Base-by-base conservation (phyloP, 2,888 invertebrate genomes). In the Fabriciana adippe region DNA sequence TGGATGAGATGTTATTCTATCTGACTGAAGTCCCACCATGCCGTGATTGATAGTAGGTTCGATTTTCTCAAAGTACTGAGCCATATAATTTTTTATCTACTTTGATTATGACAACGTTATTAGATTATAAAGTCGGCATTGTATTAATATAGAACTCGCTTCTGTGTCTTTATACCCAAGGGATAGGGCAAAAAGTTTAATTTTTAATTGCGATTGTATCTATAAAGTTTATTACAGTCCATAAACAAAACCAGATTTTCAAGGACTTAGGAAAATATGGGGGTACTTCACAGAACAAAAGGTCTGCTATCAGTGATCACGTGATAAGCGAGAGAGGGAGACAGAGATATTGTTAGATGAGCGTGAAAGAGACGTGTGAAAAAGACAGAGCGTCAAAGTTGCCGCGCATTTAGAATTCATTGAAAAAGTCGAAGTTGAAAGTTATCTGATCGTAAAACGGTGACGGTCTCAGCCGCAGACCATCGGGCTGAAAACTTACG, bases 371-470 rank as follows among this genome's bases (percentile, higher is more conserved):
- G 64, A 76, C 72, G 73, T 70, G 63, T 41, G 74, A 74, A 70
- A 70, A 72, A 71, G 73, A 69, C 63, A 67, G 76, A 66, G 63
- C 68, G 64, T 65, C 62, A 68, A 72, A 70, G 73, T 74, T 75
- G 75, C 73, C 77, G 73, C 78, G 76, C 90, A 92, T 93, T 93
- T 93, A 92, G 90, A 92, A 93, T 93, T 92, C 93, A 93, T 93
- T 93, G 92, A 89, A 92, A 92, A 92, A 88, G 81, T 85, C 83
- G 75, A 78, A 79, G 78, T 79, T 90, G 88, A 92, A 92, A 88
- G 86, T 89, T 93, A 93, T 93, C 93, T 82, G 93, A 93, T 93
- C 87, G 89, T 81, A 80, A 66, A 83, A 81, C 81, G 79, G 78
- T 78, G 81, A 80, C 77, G 80, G 72, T 64, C 68, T 57, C 63